phyloP scores from a whole-genome alignment of 2,888 invertebrate genomes.

The Bursaphelenchus okinawaensis region DNA sequence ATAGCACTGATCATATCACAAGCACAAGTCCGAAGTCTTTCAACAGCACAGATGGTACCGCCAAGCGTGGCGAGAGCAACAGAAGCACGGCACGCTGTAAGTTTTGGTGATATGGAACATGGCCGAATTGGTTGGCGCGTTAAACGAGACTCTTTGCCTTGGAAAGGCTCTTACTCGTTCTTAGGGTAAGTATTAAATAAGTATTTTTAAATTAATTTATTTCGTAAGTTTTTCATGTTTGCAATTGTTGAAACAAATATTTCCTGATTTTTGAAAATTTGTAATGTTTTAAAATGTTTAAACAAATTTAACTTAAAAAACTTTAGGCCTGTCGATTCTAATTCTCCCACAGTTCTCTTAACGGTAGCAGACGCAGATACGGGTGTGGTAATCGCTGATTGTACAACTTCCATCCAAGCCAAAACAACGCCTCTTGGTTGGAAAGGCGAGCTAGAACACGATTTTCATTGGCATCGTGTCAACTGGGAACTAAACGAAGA shows the following conservation, averaged over 20 bases:
- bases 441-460: conserved; percentile 15
- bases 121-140: conserved; percentile 42
- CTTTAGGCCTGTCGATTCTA: conserved; percentile 15
- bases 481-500: conserved; percentile 37
- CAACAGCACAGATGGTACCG: not conserved
- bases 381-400: conserved; percentile 21
- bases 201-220: conserved; percentile 4
- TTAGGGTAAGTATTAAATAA: conserved; percentile 29
- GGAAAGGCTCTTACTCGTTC: conserved; percentile 47
- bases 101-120: conserved; percentile 2
- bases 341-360: conserved; percentile 17
- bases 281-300: not conserved
- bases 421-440: conserved; percentile 3
- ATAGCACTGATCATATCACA: too few species aligned
- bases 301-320: not conserved
- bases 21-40: not conserved
- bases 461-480: conserved; percentile 36
- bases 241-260: not conserved
- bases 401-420: conserved; percentile 12
- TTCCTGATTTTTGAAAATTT: not conserved
- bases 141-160: conserved; percentile 38
- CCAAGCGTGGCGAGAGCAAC: not conserved
- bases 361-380: conserved; percentile 23
- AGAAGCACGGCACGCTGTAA: not conserved
- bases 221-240: conserved; percentile 3